A percentile compares a stretch with the other conserved stretches of the same genome.
Evolutionary conservation across 2,113 vertebrate species (phyloP).

Genomic region (Myodes glareolus): DNA sequence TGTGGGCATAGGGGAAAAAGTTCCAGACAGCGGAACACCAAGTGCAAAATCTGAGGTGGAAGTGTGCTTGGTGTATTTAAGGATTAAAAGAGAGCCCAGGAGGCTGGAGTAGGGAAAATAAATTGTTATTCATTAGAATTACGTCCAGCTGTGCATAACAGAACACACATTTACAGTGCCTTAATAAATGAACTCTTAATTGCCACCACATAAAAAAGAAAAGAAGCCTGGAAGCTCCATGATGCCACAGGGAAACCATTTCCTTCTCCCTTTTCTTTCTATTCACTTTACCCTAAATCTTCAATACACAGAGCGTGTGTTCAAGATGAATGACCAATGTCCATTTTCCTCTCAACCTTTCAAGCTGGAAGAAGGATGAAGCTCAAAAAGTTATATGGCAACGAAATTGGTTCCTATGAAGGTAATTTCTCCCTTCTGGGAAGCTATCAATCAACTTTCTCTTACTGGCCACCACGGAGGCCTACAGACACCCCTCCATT

Average conservation of each 20-base stretch:
- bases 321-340: neutral
- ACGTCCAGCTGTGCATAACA: neutral
- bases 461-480: neutral
- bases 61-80: neutral
- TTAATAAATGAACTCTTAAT: neutral
- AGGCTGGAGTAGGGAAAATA: neutral
- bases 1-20: neutral
- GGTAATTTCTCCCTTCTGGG: neutral
- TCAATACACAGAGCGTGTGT: neutral
- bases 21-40: neutral
- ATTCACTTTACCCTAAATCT: neutral
- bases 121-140: slow-evolving; percentile 23
- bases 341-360: neutral
- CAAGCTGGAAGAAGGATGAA: neutral
- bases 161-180: neutral
- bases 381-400: neutral
- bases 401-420: neutral
- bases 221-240: neutral
- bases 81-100: neutral
- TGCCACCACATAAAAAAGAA: neutral
- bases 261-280: neutral
- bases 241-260: neutral
- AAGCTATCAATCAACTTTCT: neutral
- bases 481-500: neutral
- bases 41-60: neutral